phyloP scores from a whole-genome alignment of 2,888 invertebrate genomes.

The Acleris sparsana region DNA sequence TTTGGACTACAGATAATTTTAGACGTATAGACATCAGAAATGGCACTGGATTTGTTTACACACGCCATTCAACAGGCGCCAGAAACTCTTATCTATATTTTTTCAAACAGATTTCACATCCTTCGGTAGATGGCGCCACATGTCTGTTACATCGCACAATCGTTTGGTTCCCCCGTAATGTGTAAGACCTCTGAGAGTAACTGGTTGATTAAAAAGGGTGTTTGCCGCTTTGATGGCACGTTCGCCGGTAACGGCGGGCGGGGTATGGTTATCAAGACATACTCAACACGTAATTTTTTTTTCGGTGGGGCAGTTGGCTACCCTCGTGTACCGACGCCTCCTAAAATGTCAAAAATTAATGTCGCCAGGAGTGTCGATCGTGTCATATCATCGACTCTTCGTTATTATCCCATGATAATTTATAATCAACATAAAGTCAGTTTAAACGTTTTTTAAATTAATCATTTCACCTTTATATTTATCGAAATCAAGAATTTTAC shows the following conservation, averaged over 20 bases:
- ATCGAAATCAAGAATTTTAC: no score
- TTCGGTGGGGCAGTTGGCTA: conserved; percentile 88
- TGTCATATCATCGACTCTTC: no score
- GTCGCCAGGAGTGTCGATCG: no score
- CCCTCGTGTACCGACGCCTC: conserved; percentile 87
- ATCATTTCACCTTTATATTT: no score
- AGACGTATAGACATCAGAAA: no score
- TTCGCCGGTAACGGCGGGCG: conserved; percentile 79
- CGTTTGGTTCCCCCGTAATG: conserved; percentile 21
- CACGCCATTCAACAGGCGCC: neutral
- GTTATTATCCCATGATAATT: no score
- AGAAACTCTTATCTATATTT: neutral
- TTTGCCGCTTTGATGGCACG: conserved; percentile 89
- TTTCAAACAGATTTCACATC: conserved; percentile 11
- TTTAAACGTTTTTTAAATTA: no score
- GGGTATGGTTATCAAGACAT: conserved; percentile 95
- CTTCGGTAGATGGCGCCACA: conserved; percentile 53
- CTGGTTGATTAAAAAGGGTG: conserved; percentile 84
- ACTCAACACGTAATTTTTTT: conserved; percentile 92
- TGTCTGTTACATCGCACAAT: conserved; percentile 49
- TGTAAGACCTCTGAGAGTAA: neutral
- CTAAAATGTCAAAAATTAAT: conserved; percentile 36
- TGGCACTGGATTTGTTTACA: no score
- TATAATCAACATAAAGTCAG: no score
- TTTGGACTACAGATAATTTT: no score